Evolutionary conservation across 2,888 invertebrate species (phyloP).

Genomic region (Euphydryas editha): DNA sequence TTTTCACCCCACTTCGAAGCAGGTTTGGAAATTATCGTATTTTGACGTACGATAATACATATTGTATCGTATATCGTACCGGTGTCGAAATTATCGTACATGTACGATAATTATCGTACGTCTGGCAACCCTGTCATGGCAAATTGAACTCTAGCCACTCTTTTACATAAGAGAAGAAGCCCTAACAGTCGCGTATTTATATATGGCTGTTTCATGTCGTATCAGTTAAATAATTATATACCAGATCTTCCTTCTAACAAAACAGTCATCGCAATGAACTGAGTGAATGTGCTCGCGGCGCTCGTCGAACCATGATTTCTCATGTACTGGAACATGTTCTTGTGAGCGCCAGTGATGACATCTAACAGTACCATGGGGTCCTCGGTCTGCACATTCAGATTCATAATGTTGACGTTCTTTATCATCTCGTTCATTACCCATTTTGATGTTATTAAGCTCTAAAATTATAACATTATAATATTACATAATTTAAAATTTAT

Average conservation of each 20-base stretch:
- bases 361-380: slow-evolving; percentile 57
- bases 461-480: slow-evolving; percentile 38
- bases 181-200: too few relatives aligned
- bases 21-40: too few relatives aligned
- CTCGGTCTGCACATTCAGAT: slow-evolving; percentile 54
- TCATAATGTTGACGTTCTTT: slow-evolving; percentile 56
- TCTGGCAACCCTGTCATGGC: too few relatives aligned
- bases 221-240: slow-evolving; percentile 43
- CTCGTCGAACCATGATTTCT: slow-evolving; percentile 73
- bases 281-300: slow-evolving; percentile 77
- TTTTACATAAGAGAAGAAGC: too few relatives aligned
- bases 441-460: slow-evolving; percentile 60
- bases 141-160: too few relatives aligned
- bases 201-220: too few relatives aligned
- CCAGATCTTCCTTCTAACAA: slow-evolving; percentile 78
- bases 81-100: too few relatives aligned
- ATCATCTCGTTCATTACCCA: slow-evolving; percentile 55
- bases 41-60: too few relatives aligned
- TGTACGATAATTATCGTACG: too few relatives aligned
- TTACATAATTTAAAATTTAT: too few relatives aligned
- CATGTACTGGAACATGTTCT: slow-evolving; percentile 51
- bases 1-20: too few relatives aligned
- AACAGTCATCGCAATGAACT: slow-evolving; percentile 81
- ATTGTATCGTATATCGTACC: too few relatives aligned
- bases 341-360: slow-evolving; percentile 53